Evolutionary conservation across 2,888 invertebrate species (phyloP), one percentile per base, ranked within the genome.

Genomic region (Microctonus aethiopoides): DNA sequence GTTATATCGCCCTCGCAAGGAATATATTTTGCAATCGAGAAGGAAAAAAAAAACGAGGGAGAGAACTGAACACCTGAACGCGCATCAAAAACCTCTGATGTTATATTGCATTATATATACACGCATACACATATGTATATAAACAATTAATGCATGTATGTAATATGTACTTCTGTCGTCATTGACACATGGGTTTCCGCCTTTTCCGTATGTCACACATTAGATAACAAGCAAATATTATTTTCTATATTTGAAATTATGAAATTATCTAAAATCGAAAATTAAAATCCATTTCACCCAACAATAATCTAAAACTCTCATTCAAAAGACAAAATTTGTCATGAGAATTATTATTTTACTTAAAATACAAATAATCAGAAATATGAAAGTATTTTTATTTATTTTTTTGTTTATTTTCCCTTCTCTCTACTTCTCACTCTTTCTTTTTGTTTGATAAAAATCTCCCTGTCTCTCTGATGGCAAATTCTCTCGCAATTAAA

Each of bases 1-100:
- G 29, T 46, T 70, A 71, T 71, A 62, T 62, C 46, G 51, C 68
- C 60, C 57, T 41, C 62, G 36, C 36, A 20, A 46, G 46, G 6
- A 46, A 46, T 36, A 67, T 56, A 73, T 71, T 73, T 69, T 66
- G 71, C 68, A 71, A 70, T 46, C 22, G 16, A 32, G n/a, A 29
- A 10, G 20, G 16, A 46, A 16, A 46, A n/a, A 46, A 7, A n/a
- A 46, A 46, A 7, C 7, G 46, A 46, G 46, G 16, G 16, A 10
- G 20, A 20, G 46, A 64, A 46, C 64, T 46, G 59, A 64, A 59
- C 69, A 64, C 26, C 52, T 65, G 64, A 69, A 64, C 64, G 69
- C 57, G 46, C 69, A 69, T 69, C 69, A 39, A 54, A 54, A 68
- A 57, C 46, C 46, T 36, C 51, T 46, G 26, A 39, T 41, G 7